A percentile compares a stretch with the other conserved stretches of the same genome.
These are phyloP conservation scores for Chromis chromis DNA, from an alignment of 2,797 vertebrate species.

Conservation along the genomic window DNA sequence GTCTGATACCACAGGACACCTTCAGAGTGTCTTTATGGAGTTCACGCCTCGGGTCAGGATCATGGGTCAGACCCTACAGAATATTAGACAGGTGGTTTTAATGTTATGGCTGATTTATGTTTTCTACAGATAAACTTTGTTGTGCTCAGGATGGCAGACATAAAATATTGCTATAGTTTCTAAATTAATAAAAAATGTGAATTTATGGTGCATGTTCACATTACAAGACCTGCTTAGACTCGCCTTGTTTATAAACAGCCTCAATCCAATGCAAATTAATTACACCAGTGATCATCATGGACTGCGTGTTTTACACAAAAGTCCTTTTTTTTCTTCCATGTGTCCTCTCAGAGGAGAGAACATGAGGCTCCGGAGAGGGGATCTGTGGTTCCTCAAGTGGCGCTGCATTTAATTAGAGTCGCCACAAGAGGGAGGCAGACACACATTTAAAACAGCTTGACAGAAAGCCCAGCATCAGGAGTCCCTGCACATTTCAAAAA, in stretches of 20 bases:
- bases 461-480: conserved; percentile 7
- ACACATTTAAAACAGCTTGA: conserved; percentile 44
- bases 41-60: not conserved
- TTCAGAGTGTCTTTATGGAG: not conserved
- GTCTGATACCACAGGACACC: not conserved
- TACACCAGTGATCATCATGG: not conserved
- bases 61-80: too few species aligned
- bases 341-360: not conserved
- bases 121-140: too few species aligned
- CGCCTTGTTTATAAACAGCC: not conserved
- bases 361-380: not conserved
- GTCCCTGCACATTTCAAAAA: conserved; percentile 21
- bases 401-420: conserved; percentile 60
- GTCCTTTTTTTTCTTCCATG: not conserved
- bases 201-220: too few species aligned
- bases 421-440: conserved; percentile 84
- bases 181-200: too few species aligned
- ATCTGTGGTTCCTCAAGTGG: conserved; percentile 55
- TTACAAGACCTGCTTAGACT: not conserved
- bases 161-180: too few species aligned
- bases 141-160: too few species aligned
- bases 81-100: too few species aligned
- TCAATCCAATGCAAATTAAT: not conserved
- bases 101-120: too few species aligned
- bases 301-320: not conserved